Evolutionary conservation across 2,888 invertebrate genomes (phyloP), one percentile per base, ranked within the genome.

Genomic region (Ypsolopha scabrella): DNA sequence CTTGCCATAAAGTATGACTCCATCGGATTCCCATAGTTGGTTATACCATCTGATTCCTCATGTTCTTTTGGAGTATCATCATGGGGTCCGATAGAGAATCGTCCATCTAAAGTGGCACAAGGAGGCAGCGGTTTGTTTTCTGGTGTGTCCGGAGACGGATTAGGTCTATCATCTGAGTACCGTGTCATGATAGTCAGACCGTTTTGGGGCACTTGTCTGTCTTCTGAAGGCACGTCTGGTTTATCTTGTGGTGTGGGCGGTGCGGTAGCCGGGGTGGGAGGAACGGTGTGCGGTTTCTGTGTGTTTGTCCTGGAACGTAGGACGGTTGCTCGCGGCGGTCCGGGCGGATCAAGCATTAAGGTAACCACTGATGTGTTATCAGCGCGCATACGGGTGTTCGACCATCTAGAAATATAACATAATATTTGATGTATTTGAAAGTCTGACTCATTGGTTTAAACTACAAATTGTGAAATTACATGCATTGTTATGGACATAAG

Each of bases 311-410:
- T 70, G 3, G 81, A 78, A 50, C 82, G 80, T 57, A 90, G 72
- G 53, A 91, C 91, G 61, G 92, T 90, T 50, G 89, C 90, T 48
- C 91, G 88, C 10, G 94, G 93, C 7, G 92, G 94, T 0, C 95
- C 95, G 0, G 95, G 93, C 45, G 96, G 96, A 80, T 97, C 96
- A 55, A 97, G 85, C 90, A 98, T 94, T 14, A 98, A 87, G 0
- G 95, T 87, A 14, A 99, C 94, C 46, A 96, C 97, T 10, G 96
- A 97, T 0, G 98, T 97, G 75, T 99, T 99, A 77, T 99, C 99
- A 0, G 99, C 98, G 41, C 98, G 90, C 89, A 97, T 91, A 67
- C 93, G 90, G 6, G 94, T 93, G 48, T 88, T 89, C 14, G 91
- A 90, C 98, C 98, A 99, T 52, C 91, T 90, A 62, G 0, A 60